A percentile compares a stretch with the other conserved stretches of the same genome.
Evolutionary conservation across 2,888 invertebrate species (phyloP).

Genomic region (Tiliacea aurago): DNA sequence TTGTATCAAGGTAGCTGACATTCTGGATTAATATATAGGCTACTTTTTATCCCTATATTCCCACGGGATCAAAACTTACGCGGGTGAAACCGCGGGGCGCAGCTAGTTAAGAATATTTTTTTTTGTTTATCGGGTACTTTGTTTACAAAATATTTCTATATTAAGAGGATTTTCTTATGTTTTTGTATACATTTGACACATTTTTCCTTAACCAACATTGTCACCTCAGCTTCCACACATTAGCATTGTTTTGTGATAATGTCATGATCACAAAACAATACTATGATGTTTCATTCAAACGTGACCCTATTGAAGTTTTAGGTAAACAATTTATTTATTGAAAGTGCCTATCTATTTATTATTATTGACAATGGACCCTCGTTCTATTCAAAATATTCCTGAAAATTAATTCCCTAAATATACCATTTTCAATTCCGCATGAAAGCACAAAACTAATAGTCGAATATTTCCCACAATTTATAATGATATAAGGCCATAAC

Average conservation of each 20-base stretch:
- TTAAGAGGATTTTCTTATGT: background rate
- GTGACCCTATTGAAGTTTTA: background rate
- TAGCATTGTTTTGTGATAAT: background rate
- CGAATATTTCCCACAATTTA: conserved; percentile 36
- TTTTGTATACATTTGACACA: background rate
- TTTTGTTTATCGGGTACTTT: background rate
- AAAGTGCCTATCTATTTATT: background rate
- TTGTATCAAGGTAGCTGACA: too few species aligned
- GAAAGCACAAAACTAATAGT: conserved; percentile 38
- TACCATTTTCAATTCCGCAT: conserved; percentile 17
- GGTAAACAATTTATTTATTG: background rate
- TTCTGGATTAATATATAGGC: too few species aligned
- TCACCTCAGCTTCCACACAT: background rate
- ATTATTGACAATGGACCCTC: conserved; percentile 31
- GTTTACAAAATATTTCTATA: background rate
- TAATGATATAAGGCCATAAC: conserved; percentile 41
- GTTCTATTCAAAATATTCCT: conserved; percentile 28
- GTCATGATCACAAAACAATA: too few species aligned
- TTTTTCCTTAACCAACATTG: background rate
- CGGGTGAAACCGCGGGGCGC: too few species aligned
- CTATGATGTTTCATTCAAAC: background rate
- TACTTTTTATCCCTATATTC: too few species aligned
- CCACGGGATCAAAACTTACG: too few species aligned
- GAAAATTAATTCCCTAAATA: conserved; percentile 23
- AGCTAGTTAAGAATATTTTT: background rate